phyloP scores from a whole-genome alignment of 2,888 invertebrate species.

The Gasteruption jaculator region DNA sequence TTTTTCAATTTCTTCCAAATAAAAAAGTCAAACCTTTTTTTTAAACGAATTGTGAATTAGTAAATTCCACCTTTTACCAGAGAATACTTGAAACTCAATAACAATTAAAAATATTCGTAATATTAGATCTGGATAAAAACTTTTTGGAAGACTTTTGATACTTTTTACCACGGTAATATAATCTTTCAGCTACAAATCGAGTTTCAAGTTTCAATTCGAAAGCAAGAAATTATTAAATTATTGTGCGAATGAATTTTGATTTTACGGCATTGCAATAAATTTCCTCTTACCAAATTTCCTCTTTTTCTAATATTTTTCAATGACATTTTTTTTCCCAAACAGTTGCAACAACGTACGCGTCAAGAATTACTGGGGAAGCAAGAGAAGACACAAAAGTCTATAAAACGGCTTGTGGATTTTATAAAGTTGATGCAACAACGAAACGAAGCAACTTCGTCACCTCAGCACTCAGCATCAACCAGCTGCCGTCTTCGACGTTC shows the following conservation, averaged over 20 bases:
- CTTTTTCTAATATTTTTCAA: constrained; percentile 7
- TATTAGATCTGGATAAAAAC: too few species aligned
- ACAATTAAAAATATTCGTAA: too few species aligned
- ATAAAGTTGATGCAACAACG: constrained; percentile 44
- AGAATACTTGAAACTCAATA: too few species aligned
- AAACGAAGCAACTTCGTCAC: constrained; percentile 32
- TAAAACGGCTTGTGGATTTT: constrained; percentile 48
- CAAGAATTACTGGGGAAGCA: constrained; percentile 46
- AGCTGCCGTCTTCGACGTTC: constrained; percentile 44
- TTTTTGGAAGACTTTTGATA: too few species aligned
- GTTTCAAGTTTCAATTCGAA: neutral
- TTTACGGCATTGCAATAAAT: constrained; percentile 3
- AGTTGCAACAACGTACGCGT: constrained; percentile 45
- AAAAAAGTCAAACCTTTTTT: too few species aligned
- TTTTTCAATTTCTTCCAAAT: too few species aligned
- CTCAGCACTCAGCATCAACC: constrained; percentile 34
- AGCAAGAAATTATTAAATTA: constrained; percentile 2
- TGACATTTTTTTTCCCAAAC: constrained; percentile 13
- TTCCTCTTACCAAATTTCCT: constrained; percentile 10
- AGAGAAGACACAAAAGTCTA: constrained; percentile 47
- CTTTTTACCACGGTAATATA: too few species aligned
- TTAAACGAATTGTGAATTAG: too few species aligned
- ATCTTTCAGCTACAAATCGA: too few species aligned
- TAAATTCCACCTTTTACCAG: too few species aligned
- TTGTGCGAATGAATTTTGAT: constrained; percentile 10